Base-by-base conservation (phyloP, 2,797 vertebrate species). In the Steatocranus sp. region DNA sequence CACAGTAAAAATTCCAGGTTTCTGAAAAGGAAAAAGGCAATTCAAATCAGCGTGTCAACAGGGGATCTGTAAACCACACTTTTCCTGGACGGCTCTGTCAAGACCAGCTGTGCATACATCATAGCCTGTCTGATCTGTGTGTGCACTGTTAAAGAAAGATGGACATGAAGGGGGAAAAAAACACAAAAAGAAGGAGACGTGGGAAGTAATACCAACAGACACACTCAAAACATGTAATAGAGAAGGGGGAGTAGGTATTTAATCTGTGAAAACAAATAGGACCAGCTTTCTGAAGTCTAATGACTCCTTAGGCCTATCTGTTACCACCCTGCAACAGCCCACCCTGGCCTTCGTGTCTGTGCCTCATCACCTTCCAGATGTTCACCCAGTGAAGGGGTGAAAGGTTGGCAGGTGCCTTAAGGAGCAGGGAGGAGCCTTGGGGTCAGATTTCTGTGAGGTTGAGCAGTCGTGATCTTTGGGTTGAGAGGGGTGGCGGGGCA, bases 31-130 rank as follows among this genome's bases (percentile, higher is more conserved):
- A 85, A 94, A 61, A 95, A 94, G 87, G 83, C 87, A 46, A 92
- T 90, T 91, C 88, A 84, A 92, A 91, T 88, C 93, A 78, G 88
- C 80, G 49, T 81, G 92, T 95, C 94, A 93, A 94, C 94, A 88
- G 89, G 94, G 93, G 94, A 93, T 95, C 89, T 66, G 91, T 95
- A 95, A 95, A 94, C 91, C 94, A 91, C 94, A 93, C 86, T 91
- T 92, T 95, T 96, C 94, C 91, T 92, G 94, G 87, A 91, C 87
- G 23, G 90, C 90, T 90, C 88, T 90, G 94, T 95, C 90, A 81
- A 68, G 93, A 84, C 91, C 96, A 96, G 96, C 96, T 96, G 96
- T 95, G 95, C 94, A 96, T 84, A 96, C 95, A 96, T 93, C 90
- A 91, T 17, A 73, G 81, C 73, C 84, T 75, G 90, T 80, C 51